These are phyloP conservation scores for Dasyornis broadbenti DNA, from an alignment of 2,113 vertebrate genomes.

Conservation along the genomic window DNA sequence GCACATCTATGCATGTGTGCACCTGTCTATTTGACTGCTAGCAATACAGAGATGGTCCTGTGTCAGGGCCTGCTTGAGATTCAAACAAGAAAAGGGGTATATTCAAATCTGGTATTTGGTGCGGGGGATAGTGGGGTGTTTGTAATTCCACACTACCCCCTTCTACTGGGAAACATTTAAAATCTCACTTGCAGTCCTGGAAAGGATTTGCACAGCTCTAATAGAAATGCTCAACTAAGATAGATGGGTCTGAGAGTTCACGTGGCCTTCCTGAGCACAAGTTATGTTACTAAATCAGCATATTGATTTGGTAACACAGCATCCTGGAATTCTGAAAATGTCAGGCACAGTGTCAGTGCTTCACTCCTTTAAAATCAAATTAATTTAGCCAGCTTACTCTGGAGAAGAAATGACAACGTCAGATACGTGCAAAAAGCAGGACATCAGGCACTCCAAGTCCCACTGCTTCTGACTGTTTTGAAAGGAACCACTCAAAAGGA, in stretches of 20 bases:
- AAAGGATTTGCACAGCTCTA: slow-evolving; percentile 28
- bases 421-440: neutral
- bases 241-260: slow-evolving; percentile 50
- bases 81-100: neutral
- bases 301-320: slow-evolving; percentile 61
- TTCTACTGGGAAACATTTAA: neutral
- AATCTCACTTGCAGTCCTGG: neutral
- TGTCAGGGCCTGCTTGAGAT: neutral
- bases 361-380: slow-evolving; percentile 60
- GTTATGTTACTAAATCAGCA: slow-evolving; percentile 64
- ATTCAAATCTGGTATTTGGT: neutral
- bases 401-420: neutral
- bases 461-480: neutral
- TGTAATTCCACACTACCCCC: neutral
- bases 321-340: slow-evolving; percentile 65
- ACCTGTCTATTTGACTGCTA: neutral
- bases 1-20: neutral
- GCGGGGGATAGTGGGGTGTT: fast-evolving
- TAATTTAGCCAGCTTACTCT: slow-evolving; percentile 43
- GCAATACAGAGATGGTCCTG: neutral
- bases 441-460: neutral
- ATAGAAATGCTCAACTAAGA: slow-evolving; percentile 30
- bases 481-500: neutral
- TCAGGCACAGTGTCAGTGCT: slow-evolving; percentile 52
- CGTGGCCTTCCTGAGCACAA: slow-evolving; percentile 53